Evolutionary conservation across 2,888 invertebrate genomes (phyloP), one percentile per base, ranked within the genome.

Genomic region (Ellobium chinense): DNA sequence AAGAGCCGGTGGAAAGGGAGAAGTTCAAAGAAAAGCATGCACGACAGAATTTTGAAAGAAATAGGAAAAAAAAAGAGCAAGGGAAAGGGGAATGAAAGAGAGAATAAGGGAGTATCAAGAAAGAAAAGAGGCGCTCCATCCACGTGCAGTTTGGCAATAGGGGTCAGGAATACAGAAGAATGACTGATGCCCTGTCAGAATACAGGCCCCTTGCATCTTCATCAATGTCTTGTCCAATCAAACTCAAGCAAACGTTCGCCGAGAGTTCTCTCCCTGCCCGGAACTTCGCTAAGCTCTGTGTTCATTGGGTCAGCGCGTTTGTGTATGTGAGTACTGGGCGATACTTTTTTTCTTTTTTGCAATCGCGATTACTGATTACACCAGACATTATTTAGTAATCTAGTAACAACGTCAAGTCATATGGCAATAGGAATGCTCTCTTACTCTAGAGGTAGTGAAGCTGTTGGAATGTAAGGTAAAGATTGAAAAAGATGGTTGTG

Each of bases 151-250:
- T 14, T 65, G 65, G 54, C 76, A 56, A 56, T 46, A 36, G 56
- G 34, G 56, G 76, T 34, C 36, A 63, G 56, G 46, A 65, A 29
- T 76, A 56, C 34, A 66, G 54, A 36, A 36, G 66, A 56, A 54
- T 76, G 76, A 76, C 24, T 29, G 76, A 76, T 76, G 76, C 12
- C 63, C 63, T 76, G 76, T 76, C 76, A 66, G 66, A 54, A 27
- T 34, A 36, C 56, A 66, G 46, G n/a, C 56, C 76, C 34, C 24
- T 21, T 36, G 65, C 66, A 34, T 46, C 56, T 76, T 66, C 76
- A 76, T 76, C 76, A 66, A 65, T 46, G 76, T 76, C 76, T 39
- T 21, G 66, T 1, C 66, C 76, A 76, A 76, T 76, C 31, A 76
- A 24, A 34, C n/a, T 76, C 76, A 76, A 66, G 63, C 21, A 65